These are phyloP conservation scores for Caenorhabditis doughertyi DNA, from an alignment of 2,888 invertebrate genomes.

Conservation along the genomic window DNA sequence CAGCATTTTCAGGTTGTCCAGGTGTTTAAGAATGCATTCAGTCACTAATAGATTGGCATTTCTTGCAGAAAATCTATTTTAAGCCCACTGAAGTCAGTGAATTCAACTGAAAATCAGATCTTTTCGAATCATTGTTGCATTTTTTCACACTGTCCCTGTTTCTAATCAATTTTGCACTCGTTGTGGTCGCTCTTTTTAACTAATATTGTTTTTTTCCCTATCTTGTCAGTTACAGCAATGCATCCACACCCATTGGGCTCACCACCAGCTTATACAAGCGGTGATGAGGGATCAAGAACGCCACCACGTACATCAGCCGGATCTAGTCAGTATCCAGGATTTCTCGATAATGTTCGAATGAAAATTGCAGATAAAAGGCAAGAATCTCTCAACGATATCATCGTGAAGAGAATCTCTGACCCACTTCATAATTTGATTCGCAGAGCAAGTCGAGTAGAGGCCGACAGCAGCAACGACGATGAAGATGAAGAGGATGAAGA, in stretches of 20 bases:
- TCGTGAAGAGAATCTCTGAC: slow-evolving; percentile 63
- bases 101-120: too few species aligned
- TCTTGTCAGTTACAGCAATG: not conserved
- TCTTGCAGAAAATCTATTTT: too few species aligned
- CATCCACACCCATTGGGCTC: slow-evolving; percentile 33
- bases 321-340: slow-evolving; percentile 3
- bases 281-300: slow-evolving; percentile 10
- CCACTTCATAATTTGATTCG: slow-evolving; percentile 65
- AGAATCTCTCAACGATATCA: slow-evolving; percentile 59
- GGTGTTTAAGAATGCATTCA: too few species aligned
- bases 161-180: not conserved
- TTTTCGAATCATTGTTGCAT: too few species aligned
- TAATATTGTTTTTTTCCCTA: too few species aligned
- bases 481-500: slow-evolving; percentile 44
- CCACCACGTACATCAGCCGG: slow-evolving; percentile 1
- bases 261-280: slow-evolving; percentile 65
- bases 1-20: too few species aligned
- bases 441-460: slow-evolving; percentile 56
- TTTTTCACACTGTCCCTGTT: not conserved
- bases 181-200: not conserved
- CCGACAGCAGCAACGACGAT: slow-evolving; percentile 46
- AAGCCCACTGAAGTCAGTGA: too few species aligned
- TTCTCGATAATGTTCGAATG: not conserved
- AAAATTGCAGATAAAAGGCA: slow-evolving; percentile 54
- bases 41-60: too few species aligned